Base-by-base conservation (phyloP, 2,113 vertebrate genomes). In the Odocoileus hemionus region DNA sequence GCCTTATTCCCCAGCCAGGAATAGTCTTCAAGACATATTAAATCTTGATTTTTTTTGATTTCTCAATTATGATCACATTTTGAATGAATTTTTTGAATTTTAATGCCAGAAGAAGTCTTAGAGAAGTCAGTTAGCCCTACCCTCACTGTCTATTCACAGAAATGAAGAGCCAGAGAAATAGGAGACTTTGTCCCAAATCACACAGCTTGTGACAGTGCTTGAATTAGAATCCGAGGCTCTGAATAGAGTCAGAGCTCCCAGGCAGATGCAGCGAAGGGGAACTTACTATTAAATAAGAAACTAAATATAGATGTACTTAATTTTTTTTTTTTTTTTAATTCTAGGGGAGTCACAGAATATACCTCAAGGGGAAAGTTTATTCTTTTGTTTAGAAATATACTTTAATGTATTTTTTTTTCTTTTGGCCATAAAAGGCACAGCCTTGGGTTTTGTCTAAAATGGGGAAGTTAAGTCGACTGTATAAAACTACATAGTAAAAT, bases 391-490 rank as follows among this genome's bases (percentile, higher is more conserved):
- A 95, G 85, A 43, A 97, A 60, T 45, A 78, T 36, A 39, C 47
- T 94, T 76, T 82, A 57, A 64, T 74, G 47, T 5, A 1, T 12
- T 50, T 47, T 16, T 25, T 92, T 60, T 57, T 61, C 23, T 67
- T 47, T 74, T 57, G 25, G 33, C 89, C 79, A 76, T 90, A 95
- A 96, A 97, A 96, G 74, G 14, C 61, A 94, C 14, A 96, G 79
- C 80, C 76, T 90, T 89, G 87, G 57, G 78, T 86, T 36, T 84
- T 33, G 28, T 95, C 50, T 96, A 45, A 96, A 97, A 94, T 97
- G 60, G 11, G 78, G 45, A 91, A 83, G 50, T 90, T 70, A 92
- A 74, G 80, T 82, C 64, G n/a, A 95, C 52, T 74, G 45, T 54
- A 3, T 90, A 84, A 92, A 96, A 76, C 74, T 36, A 64, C 76